A percentile compares a stretch with the other conserved stretches of the same genome.
phyloP scores from a whole-genome alignment of 2,797 vertebrate species.

The Crocidura indochinensis region DNA sequence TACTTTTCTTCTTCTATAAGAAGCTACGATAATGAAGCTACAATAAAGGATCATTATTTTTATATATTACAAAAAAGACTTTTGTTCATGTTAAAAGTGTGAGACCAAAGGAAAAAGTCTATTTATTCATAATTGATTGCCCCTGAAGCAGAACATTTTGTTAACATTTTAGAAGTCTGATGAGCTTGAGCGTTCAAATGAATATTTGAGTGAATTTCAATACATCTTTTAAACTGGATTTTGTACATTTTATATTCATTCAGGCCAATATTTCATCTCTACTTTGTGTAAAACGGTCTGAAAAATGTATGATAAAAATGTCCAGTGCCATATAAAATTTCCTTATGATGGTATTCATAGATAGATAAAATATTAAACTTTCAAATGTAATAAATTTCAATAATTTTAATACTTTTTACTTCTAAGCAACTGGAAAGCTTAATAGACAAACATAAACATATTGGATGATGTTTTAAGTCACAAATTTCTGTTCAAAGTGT shows the following conservation, averaged over 20 bases:
- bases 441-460: neutral
- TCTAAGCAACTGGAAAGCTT: neutral
- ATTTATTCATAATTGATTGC: neutral
- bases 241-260: neutral
- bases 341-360: neutral
- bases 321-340: too few species aligned
- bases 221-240: constrained; percentile 36
- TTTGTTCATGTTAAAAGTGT: neutral
- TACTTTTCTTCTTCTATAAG: neutral
- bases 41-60: neutral
- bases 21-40: neutral
- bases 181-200: constrained; percentile 30
- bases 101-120: neutral
- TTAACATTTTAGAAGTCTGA: constrained; percentile 39
- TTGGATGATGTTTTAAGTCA: neutral
- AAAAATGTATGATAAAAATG: neutral
- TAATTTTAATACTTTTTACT: constrained; percentile 26
- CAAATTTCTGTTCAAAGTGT: constrained; percentile 4
- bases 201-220: constrained; percentile 44
- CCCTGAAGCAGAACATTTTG: neutral
- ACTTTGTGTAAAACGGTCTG: neutral
- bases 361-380: constrained; percentile 29
- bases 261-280: neutral
- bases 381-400: neutral
- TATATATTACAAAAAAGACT: neutral